Conservation (phyloP, 2,888 invertebrate genomes). For the Itoplectis maculator region DNA sequence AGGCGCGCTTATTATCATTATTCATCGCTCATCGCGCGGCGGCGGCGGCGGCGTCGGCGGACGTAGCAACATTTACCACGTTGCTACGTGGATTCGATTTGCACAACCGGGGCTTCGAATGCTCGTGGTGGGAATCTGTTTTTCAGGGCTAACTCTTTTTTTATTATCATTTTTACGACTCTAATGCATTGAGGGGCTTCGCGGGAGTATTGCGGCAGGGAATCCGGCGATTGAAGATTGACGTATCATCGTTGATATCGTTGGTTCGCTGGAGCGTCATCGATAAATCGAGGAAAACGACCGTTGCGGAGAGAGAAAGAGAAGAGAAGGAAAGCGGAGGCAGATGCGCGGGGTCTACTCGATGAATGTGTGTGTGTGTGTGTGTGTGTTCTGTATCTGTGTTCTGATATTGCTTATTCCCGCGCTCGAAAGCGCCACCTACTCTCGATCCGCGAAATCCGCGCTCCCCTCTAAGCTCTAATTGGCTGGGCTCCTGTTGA, state of each 20-base stretch:
- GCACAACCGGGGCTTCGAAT: not conserved
- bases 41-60: too few species aligned
- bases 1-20: conserved; percentile 28
- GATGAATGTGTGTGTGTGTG: conserved; percentile 22
- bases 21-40: conserved; percentile 2
- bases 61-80: not conserved
- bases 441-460: too few species aligned
- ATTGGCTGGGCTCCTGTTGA: not conserved
- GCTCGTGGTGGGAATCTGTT: not conserved
- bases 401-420: conserved; percentile 24
- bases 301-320: not conserved
- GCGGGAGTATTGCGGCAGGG: too few species aligned
- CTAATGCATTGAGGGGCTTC: not conserved
- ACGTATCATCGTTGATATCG: not conserved
- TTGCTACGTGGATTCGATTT: not conserved
- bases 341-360: not conserved
- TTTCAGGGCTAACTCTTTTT: not conserved
- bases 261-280: not conserved
- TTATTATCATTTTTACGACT: not conserved
- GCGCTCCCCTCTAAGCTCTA: not conserved
- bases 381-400: too few species aligned
- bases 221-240: not conserved
- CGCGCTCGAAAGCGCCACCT: conserved; percentile 29
- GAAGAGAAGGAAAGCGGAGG: conserved; percentile 8
- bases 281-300: conserved; percentile 24